These are phyloP conservation scores for Colistium nudipinnis DNA, from an alignment of 2,113 vertebrate species.

Conservation along the genomic window DNA sequence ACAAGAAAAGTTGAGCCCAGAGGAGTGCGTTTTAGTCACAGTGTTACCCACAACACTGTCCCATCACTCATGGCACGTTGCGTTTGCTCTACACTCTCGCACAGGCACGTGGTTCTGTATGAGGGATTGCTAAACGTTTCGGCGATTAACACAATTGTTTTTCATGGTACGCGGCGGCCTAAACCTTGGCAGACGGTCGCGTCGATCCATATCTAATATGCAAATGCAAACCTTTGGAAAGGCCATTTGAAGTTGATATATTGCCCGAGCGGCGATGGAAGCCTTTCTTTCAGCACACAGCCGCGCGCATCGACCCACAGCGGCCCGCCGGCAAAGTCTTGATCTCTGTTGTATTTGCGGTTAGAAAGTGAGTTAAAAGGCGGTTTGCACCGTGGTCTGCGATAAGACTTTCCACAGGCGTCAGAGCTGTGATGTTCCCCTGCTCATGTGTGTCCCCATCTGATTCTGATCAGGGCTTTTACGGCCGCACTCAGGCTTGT, in stretches of 20 bases:
- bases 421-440: slow-evolving; percentile 66
- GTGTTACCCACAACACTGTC: background rate
- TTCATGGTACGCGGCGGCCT: slow-evolving; percentile 66
- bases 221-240: no score
- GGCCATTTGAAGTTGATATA: slow-evolving; percentile 18
- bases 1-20: background rate
- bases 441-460: slow-evolving; percentile 69
- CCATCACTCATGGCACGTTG: slow-evolving; percentile 19
- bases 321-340: slow-evolving; percentile 16
- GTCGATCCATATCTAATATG: no score
- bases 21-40: background rate
- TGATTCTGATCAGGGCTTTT: slow-evolving; percentile 76
- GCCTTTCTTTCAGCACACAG: background rate
- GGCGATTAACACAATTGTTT: slow-evolving; percentile 1
- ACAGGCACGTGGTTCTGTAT: slow-evolving; percentile 2
- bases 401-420: slow-evolving; percentile 72
- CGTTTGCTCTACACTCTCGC: slow-evolving; percentile 4
- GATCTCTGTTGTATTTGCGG: slow-evolving; percentile 57
- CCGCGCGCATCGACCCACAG: slow-evolving; percentile 26
- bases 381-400: slow-evolving; percentile 48
- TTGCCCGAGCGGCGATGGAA: background rate
- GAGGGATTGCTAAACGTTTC: slow-evolving; percentile 8
- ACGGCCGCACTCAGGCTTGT: slow-evolving; percentile 46
- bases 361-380: slow-evolving; percentile 61
- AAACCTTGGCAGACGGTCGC: slow-evolving; percentile 24